Base-by-base conservation (phyloP, 2,888 invertebrate genomes). In the Brachypalpus laphriformis region DNA sequence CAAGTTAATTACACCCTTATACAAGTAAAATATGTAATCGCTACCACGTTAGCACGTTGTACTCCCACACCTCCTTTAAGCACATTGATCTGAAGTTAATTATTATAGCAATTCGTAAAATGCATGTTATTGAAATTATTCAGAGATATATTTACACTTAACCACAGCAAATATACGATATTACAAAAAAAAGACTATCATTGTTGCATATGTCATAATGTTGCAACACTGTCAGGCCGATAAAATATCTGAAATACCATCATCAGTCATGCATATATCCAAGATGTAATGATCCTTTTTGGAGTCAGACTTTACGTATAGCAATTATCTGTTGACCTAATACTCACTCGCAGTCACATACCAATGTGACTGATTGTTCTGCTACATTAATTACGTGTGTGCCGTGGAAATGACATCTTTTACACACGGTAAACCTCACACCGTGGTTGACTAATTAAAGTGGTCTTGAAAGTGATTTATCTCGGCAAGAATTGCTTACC, bases 401-500 rank as follows among this genome's bases (percentile, higher is more conserved):
- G 11, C 18, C 9, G n/a, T 20, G 51, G 22, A 22, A 77, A 31
- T 51, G 40, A 18, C 76, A 76, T 68, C 51, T 61, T 51, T 42
- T 14, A 59, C 22, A 20, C 57, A 31, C 34, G 5, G 25, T 11
- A 47, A n/a, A 16, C 1, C 14, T 16, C n/a, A 47, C 51, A 42
- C 14, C 9, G 25, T 42, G 31, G 11, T 22, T 11, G 25, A 8
- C 45, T 66, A 66, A 80, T 80, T 72, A 74, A 71, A 56, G 56
- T 11, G n/a, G 34, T 49, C 57, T 59, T 66, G 49, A 8, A 66
- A 66, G 25, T 72, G 49, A 80, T 66, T 70, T 75, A 82, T 59
- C 45, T 51, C 31, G 31, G 63, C 49, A 40, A 47, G 20, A 61
- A 54, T 54, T 45, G 7, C n/a, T 40, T 16, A 8, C 11, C 28